These are phyloP conservation scores for Otolemur crassicaudatus DNA, from an alignment of 2,797 vertebrate species.

Conservation along the genomic window DNA sequence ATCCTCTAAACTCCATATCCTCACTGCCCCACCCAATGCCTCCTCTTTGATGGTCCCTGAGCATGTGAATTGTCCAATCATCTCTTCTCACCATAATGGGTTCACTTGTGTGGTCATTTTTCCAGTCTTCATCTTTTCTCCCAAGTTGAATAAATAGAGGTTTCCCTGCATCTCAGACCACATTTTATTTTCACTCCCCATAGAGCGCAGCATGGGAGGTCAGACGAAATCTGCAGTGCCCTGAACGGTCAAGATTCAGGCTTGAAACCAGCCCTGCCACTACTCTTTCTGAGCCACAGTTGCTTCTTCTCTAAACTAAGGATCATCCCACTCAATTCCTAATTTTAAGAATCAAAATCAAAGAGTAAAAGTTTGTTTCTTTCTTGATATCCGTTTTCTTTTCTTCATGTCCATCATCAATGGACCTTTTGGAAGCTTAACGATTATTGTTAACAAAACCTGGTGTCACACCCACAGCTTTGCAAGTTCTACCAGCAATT, in stretches of 20 bases:
- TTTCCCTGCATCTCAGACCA: neutral
- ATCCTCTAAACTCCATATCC: neutral
- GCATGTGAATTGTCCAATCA: neutral
- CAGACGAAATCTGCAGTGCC: neutral
- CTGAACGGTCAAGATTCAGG: neutral
- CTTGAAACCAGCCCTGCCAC: neutral
- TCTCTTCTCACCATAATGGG: neutral
- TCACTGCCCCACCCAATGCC: neutral
- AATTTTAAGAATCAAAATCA: neutral
- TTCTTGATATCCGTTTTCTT: neutral
- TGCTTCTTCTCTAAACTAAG: neutral
- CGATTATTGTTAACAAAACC: neutral
- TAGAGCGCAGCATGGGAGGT: neutral
- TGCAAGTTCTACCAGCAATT: neutral
- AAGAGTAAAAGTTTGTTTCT: neutral
- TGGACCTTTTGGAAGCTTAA: neutral
- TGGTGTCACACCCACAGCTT: neutral
- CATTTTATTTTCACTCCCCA: constrained; percentile 1
- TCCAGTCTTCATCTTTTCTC: neutral
- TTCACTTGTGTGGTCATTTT: neutral
- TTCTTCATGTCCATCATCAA: neutral
- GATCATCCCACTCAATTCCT: neutral
- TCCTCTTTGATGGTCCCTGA: neutral
- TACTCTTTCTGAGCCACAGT: neutral
- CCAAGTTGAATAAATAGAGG: neutral